Evolutionary conservation across 2,888 invertebrate genomes (phyloP), one percentile per base, ranked within the genome.

Genomic region (Pyrochroa serraticornis): DNA sequence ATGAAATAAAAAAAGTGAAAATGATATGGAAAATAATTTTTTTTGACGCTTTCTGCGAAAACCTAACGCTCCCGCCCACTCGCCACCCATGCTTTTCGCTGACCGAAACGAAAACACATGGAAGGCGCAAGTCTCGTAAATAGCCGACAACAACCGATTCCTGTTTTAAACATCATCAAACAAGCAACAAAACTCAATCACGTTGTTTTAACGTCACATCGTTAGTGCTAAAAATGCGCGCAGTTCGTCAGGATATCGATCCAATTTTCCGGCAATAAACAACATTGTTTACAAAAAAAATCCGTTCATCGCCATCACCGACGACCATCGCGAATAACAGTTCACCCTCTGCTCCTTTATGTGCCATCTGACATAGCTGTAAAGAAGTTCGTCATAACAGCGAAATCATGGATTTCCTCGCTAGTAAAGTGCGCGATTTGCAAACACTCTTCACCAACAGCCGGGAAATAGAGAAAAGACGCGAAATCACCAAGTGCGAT

Each of bases 401-500:
- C 42, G 45, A 49, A 46, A 51, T 54, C 55, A 57, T 56, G 61
- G 56, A 56, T 37, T 56, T 50, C 22, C 50, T 56, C 12, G 14
- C 14, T 30, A 36, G 35, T 10, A 60, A 56, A 55, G 31, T 61
- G 14, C 51, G 55, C 12, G 52, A 58, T 57, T 60, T 66, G 33
- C 48, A 45, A 3, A 58, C 50, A 36, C 33, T 53, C 34, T 58
- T 55, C 43, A 13, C 56, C 53, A 22, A 5, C 3, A 22, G 5
- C 3, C 22, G 5, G 22, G 2, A 2, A 22, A 22, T 36, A 41
- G 49, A 64, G 56, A 45, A 58, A 60, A 56, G 57, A 48, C 61
- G 63, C 10, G 58, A 72, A 51, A 58, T 70, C 32, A 71, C 64
- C 50, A 68, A 68, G 64, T 64, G 66, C 32, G 73, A 76, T 52